Percentiles rank a stretch among this genome's conserved stretches.
Evolutionary conservation across 2,888 invertebrate genomes (phyloP).

Genomic region (Callyntrura guangdongensis): DNA sequence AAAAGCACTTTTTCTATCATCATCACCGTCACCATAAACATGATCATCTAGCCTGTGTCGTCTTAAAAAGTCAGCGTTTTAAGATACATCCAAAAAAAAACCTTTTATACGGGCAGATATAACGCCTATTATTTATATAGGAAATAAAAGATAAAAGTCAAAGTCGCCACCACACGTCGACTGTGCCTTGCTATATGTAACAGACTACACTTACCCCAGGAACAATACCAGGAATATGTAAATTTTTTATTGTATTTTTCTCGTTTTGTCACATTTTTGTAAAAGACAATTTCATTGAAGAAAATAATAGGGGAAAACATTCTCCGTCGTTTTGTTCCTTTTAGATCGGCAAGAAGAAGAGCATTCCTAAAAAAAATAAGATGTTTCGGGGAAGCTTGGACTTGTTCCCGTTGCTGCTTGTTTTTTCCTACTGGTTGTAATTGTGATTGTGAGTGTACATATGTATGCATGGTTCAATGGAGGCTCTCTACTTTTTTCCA

Average conservation of each 20-base stretch:
- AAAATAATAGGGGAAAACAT: slow-evolving; percentile 70
- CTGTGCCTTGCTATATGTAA: no score
- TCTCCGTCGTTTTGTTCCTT: slow-evolving; percentile 49
- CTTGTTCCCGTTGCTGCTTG: not conserved
- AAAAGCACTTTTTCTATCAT: slow-evolving; percentile 43
- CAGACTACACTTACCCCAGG: not conserved
- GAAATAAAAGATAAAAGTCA: slow-evolving; percentile 16
- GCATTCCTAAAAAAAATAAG: slow-evolving; percentile 18
- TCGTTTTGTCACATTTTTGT: slow-evolving; percentile 67
- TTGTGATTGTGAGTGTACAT: not conserved
- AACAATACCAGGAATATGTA: slow-evolving; percentile 66
- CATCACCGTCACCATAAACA: slow-evolving; percentile 19
- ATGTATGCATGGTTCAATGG: slow-evolving; percentile 31
- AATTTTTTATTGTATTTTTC: slow-evolving; percentile 69
- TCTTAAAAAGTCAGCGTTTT: slow-evolving; percentile 22
- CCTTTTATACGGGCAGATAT: no score
- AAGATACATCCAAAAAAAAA: not conserved
- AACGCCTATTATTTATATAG: not conserved
- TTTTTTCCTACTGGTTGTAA: not conserved
- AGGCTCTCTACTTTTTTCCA: slow-evolving; percentile 63
- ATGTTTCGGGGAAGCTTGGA: not conserved
- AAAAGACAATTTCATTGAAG: slow-evolving; percentile 63
- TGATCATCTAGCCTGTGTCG: not conserved
- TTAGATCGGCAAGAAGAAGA: not conserved
- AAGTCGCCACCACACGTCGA: slow-evolving; percentile 17